phyloP scores from a whole-genome alignment of 2,888 invertebrate species.

The Ligdia adustata region DNA sequence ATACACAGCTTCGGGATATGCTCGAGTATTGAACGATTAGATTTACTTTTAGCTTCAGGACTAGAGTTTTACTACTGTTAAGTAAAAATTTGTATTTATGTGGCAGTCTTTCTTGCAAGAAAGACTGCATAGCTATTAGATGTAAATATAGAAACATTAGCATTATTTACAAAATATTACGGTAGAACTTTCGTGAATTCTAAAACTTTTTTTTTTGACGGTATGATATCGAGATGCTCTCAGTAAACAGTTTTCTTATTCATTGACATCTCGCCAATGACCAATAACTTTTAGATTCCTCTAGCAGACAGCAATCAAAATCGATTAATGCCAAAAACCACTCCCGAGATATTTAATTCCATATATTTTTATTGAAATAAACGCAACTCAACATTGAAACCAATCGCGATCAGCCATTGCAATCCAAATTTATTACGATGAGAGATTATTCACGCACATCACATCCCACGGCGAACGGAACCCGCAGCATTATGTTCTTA shows the following conservation, averaged over 20 bases:
- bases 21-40: no score
- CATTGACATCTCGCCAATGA: constrained; percentile 54
- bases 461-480: constrained; percentile 57
- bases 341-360: constrained; percentile 55
- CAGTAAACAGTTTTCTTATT: constrained; percentile 60
- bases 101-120: no score
- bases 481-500: constrained; percentile 56
- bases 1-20: neutral
- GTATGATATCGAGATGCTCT: constrained; percentile 49
- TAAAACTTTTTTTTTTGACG: no score
- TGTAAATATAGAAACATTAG: no score
- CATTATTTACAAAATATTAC: no score
- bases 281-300: constrained; percentile 56
- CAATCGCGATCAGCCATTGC: constrained; percentile 77
- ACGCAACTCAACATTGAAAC: constrained; percentile 67
- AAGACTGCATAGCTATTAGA: no score
- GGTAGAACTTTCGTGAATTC: no score
- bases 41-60: no score
- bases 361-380: constrained; percentile 61
- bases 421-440: constrained; percentile 81
- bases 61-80: no score
- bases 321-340: constrained; percentile 62
- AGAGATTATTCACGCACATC: constrained; percentile 81
- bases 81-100: no score
- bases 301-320: constrained; percentile 63